Percentiles rank a stretch among this genome's conserved stretches.
These are phyloP conservation scores for Phoebastria nigripes DNA, from an alignment of 2,797 vertebrate species.

Conservation along the genomic window DNA sequence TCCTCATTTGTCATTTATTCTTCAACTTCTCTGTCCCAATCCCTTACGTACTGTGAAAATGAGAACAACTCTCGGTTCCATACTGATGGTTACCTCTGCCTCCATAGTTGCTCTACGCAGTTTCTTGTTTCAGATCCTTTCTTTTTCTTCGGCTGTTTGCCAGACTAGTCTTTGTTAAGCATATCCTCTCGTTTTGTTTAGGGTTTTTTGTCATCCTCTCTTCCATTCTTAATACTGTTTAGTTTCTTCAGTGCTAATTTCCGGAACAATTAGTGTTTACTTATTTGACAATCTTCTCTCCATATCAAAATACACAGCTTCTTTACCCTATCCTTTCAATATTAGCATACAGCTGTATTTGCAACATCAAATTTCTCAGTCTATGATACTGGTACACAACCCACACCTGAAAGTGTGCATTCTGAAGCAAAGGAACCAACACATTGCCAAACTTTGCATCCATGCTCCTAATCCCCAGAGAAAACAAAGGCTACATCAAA, in stretches of 20 bases:
- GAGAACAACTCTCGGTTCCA: accelerated
- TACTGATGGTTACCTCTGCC: neutral
- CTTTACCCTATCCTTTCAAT: neutral
- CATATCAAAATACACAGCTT: neutral
- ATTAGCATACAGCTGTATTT: neutral
- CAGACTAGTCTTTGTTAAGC: neutral
- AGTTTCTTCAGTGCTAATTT: neutral
- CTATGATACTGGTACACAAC: neutral
- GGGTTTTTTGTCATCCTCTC: neutral
- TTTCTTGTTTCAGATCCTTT: neutral
- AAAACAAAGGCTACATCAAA: neutral
- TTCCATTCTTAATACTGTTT: neutral
- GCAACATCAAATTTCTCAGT: neutral
- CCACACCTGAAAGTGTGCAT: too few species aligned
- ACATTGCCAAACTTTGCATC: neutral
- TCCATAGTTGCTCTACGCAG: neutral
- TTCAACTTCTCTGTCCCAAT: neutral
- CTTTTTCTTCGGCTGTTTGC: neutral
- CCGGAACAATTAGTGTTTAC: neutral
- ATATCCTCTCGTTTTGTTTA: neutral
- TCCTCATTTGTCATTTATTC: neutral
- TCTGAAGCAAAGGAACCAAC: neutral
- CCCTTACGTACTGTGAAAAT: neutral
- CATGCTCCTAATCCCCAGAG: neutral
- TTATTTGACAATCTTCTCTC: neutral